These are phyloP conservation scores for Alauda arvensis DNA, from an alignment of 2,797 vertebrate species.

Conservation along the genomic window DNA sequence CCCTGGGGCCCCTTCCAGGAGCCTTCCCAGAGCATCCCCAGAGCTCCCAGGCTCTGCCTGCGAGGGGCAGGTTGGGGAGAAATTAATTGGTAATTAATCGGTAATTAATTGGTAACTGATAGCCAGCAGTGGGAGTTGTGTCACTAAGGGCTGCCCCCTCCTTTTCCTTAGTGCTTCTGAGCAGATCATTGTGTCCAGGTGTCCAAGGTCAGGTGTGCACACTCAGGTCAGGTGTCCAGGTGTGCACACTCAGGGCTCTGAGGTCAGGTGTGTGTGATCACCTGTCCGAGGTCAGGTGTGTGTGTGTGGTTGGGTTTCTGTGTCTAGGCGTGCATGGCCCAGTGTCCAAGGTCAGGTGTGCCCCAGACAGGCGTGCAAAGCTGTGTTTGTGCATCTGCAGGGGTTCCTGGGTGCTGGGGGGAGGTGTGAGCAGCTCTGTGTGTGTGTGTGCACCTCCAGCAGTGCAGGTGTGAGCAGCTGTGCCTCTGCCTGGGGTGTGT, in stretches of 20 bases:
- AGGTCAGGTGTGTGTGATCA: neutral
- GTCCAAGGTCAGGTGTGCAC: accelerated
- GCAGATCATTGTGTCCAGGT: neutral
- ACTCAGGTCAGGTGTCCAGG: neutral
- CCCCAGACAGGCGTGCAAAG: accelerated
- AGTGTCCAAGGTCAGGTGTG: too few species aligned
- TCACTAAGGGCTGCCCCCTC: neutral
- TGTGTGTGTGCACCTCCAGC: neutral
- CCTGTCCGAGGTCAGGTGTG: accelerated
- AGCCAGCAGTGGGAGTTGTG: accelerated
- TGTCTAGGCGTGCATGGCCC: accelerated
- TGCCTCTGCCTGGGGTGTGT: too few species aligned
- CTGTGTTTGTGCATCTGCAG: neutral
- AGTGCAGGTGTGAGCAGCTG: accelerated
- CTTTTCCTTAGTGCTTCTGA: neutral
- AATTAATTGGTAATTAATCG: neutral
- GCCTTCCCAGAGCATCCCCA: neutral
- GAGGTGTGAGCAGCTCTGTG: neutral
- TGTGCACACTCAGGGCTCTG: accelerated
- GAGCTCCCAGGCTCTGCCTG: neutral
- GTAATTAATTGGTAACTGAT: neutral
- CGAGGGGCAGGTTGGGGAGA: neutral
- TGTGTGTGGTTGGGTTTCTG: neutral
- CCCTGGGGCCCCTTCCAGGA: neutral
- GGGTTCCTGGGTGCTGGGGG: accelerated